Evolutionary conservation across 2,888 invertebrate species (phyloP).

Genomic region (Caenorhabditis afra): DNA sequence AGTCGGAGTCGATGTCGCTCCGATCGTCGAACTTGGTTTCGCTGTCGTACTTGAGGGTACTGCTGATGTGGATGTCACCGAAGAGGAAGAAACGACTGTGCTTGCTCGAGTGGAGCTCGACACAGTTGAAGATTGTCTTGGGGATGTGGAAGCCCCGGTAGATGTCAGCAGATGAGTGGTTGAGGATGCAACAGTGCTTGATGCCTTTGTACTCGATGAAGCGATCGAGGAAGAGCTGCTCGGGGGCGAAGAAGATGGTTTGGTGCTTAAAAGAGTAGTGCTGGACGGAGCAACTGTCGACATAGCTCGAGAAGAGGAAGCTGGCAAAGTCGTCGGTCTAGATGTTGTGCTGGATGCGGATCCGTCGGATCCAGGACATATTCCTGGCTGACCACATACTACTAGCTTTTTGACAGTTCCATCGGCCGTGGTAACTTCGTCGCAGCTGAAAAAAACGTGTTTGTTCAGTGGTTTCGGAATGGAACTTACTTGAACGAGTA

Average conservation of each 20-base stretch:
- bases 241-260: too few relatives aligned
- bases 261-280: neutral
- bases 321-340: neutral
- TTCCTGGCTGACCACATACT: slow-evolving; percentile 41
- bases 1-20: neutral
- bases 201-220: neutral
- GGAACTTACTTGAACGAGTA: slow-evolving; percentile 36
- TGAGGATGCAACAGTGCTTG: neutral
- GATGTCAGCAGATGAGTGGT: neutral
- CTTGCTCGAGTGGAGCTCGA: neutral
- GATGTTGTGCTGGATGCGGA: neutral
- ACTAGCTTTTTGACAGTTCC: slow-evolving; percentile 29
- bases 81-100: neutral
- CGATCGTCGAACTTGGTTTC: too few relatives aligned
- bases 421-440: slow-evolving; percentile 19
- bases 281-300: neutral
- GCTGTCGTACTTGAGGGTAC: too few relatives aligned
- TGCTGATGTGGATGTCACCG: neutral
- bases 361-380: slow-evolving; percentile 18
- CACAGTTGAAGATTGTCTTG: neutral
- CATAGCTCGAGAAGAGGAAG: neutral
- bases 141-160: neutral
- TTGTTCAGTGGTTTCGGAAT: neutral
- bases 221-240: too few relatives aligned
- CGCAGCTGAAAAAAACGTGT: slow-evolving; percentile 19